Base-by-base conservation (phyloP, 2,888 invertebrate genomes). In the Agriotes lineatus region DNA sequence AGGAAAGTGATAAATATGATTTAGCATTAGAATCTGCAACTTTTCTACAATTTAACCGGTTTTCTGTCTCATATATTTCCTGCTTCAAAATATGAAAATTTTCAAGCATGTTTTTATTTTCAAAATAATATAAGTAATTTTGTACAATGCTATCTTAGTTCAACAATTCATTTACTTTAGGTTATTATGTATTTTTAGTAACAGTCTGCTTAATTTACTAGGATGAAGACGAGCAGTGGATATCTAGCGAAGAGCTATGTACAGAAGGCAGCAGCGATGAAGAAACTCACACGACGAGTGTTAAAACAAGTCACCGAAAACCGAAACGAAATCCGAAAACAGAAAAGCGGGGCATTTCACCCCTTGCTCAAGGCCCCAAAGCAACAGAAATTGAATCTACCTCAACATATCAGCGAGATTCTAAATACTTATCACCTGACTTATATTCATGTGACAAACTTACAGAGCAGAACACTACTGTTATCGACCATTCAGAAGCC, bases 181-280 rank as follows among this genome's bases (percentile, higher is more conserved):
- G 4, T 5, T 1, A 3, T n/a, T 16, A 7, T 42, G 37, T n/a
- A 12, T 37, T 37, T 37, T 12, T n/a, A n/a, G n/a, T n/a, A n/a
- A n/a, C n/a, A n/a, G n/a, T n/a, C n/a, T n/a, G n/a, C n/a, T n/a
- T n/a, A n/a, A 42, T 42, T 39, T 39, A 39, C 3, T 70, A 85
- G 85, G 85, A 84, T 60, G 85, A 85, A 44, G 85, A 85, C 54
- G 85, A 85, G 33, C 77, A 82, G 39, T 85, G 85, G 85, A 85
- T 85, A 60, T 85, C 85, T 1, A 85, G 84, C n/a, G 85, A 85
- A 75, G 85, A 85, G 72, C 74, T 85, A n/a, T 82, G 81, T 68
- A 85, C 85, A 9, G 85, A 85, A 67, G 85, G 85, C 22, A 85
- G 85, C 69, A 85, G 85, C 65, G 85, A 85, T 44, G 83, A 82